phyloP scores from a whole-genome alignment of 2,888 invertebrate genomes.

The Tachina fera region DNA sequence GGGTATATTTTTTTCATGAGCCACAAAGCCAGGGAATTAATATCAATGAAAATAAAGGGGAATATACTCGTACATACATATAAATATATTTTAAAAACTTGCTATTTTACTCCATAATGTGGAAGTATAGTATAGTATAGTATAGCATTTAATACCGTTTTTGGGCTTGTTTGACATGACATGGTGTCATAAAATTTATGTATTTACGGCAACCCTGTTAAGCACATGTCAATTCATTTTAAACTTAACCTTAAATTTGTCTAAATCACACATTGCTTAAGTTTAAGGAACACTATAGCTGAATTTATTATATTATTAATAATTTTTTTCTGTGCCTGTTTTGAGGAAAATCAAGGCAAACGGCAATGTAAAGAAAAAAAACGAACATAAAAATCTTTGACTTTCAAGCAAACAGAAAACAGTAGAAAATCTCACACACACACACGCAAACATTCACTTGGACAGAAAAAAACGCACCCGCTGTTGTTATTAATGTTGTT shows the following conservation, averaged over 20 bases:
- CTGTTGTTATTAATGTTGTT: conserved; percentile 55
- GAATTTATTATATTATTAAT: conserved; percentile 81
- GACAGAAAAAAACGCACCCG: conserved; percentile 54
- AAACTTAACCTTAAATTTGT: conserved; percentile 71
- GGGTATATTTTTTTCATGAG: conserved; percentile 51
- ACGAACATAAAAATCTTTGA: conserved; percentile 42
- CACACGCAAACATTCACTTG: not conserved
- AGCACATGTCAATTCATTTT: conserved; percentile 65
- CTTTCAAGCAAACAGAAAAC: conserved; percentile 39
- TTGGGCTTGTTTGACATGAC: conserved; percentile 20
- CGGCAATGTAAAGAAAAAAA: conserved; percentile 73
- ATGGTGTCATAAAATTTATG: conserved; percentile 34
- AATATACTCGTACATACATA: conserved; percentile 15
- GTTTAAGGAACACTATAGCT: conserved; percentile 64
- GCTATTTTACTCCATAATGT: not conserved
- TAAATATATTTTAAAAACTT: not conserved
- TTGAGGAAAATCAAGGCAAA: conserved; percentile 16
- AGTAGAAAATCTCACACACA: conserved; percentile 30
- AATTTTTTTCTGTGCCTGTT: conserved; percentile 74
- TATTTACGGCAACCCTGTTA: conserved; percentile 63
- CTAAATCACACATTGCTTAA: conserved; percentile 58
- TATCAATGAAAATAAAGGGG: conserved; percentile 41
- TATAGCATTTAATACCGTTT: conserved; percentile 14
- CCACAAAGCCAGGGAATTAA: conserved; percentile 54
- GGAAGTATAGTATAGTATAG: not conserved